Evolutionary conservation across 2,797 vertebrate species (phyloP).

Genomic region (Onychomys leucogaster): DNA sequence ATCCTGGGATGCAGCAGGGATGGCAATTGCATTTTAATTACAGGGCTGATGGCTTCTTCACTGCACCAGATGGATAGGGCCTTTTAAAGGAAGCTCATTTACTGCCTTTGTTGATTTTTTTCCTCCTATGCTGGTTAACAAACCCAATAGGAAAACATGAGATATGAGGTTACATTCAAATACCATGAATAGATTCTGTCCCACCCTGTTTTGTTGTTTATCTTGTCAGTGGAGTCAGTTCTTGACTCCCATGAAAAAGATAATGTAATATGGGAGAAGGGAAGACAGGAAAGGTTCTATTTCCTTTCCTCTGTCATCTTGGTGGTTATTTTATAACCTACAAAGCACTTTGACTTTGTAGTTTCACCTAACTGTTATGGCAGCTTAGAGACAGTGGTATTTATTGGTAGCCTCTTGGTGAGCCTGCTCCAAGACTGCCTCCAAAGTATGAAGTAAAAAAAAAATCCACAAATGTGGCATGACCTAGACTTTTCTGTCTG

Average conservation of each 20-base stretch:
- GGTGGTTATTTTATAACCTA: background rate
- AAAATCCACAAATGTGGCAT: no score
- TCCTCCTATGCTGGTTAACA: slow-evolving; percentile 87
- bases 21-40: slow-evolving; percentile 99
- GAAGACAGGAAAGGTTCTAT: background rate
- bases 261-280: slow-evolving; percentile 14
- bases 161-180: slow-evolving; percentile 87
- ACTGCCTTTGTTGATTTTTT: slow-evolving; percentile 88
- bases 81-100: slow-evolving; percentile 92
- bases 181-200: slow-evolving; percentile 81
- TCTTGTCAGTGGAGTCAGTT: slow-evolving; percentile 53
- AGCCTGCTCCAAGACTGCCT: no score
- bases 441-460: no score
- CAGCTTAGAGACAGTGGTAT: background rate
- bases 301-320: background rate
- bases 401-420: no score
- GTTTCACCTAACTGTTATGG: slow-evolving; percentile 15
- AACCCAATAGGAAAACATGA: slow-evolving; percentile 87
- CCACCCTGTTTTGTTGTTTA: slow-evolving; percentile 79
- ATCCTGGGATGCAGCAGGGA: slow-evolving; percentile 95
- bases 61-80: slow-evolving; percentile 97
- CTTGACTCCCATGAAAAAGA: slow-evolving; percentile 55
- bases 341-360: no score
- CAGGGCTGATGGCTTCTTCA: slow-evolving; percentile 96
- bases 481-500: no score